phyloP scores from a whole-genome alignment of 2,113 vertebrate genomes.

The Xyrauchen texanus region DNA sequence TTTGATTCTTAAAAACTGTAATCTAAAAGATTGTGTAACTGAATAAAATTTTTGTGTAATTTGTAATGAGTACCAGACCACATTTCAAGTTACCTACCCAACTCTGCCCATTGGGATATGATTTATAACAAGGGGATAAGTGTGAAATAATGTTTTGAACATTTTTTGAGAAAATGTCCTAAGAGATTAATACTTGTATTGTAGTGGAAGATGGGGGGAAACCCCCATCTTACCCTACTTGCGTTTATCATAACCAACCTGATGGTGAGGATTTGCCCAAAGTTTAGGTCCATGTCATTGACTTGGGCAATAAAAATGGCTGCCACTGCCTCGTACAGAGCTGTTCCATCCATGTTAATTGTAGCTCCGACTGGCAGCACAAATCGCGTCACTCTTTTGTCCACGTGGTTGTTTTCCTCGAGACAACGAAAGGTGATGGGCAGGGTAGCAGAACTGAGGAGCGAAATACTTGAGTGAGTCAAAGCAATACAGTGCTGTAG shows the following conservation, averaged over 20 bases:
- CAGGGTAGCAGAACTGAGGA: conserved; percentile 87
- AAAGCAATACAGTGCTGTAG: no score
- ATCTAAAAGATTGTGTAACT: no score
- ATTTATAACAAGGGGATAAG: no score
- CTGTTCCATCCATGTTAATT: conserved; percentile 97
- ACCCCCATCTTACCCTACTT: background rate
- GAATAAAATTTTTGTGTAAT: no score
- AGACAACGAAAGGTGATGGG: conserved; percentile 96
- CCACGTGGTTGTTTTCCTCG: conserved; percentile 90
- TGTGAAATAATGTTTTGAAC: no score
- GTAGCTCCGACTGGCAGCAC: conserved; percentile 94
- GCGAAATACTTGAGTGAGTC: background rate
- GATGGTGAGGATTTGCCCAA: conserved; percentile 96
- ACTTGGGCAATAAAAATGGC: conserved; percentile 98
- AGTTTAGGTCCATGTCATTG: conserved; percentile 95
- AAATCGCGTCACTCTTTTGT: conserved; percentile 91
- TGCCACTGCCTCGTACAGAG: conserved; percentile 92
- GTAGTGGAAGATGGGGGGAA: no score
- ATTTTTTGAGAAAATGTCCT: no score
- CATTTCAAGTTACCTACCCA: no score
- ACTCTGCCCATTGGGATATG: no score
- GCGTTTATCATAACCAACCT: conserved; percentile 74
- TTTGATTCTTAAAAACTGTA: no score
- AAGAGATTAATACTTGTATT: no score
- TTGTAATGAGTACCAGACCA: no score